Percentiles rank a stretch among this genome's conserved stretches.
Conservation (phyloP, 2,888 invertebrate species). For the Latrodectus elegans region DNA sequence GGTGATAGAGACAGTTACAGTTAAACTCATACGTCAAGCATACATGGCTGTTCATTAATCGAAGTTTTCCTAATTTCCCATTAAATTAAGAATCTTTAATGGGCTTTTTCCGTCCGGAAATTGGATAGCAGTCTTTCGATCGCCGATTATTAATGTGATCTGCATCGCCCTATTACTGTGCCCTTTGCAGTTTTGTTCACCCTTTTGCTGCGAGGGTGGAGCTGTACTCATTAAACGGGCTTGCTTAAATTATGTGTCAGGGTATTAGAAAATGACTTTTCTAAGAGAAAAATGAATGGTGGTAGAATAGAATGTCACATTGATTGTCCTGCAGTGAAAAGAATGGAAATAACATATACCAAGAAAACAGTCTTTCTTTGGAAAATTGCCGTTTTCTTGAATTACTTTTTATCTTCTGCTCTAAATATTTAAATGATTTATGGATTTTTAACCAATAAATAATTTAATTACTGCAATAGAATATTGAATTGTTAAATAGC, state of each 20-base stretch:
- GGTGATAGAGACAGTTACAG: background rate
- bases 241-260: slow-evolving; percentile 15
- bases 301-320: background rate
- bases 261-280: background rate
- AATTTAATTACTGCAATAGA: too few species aligned
- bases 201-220: slow-evolving; percentile 12
- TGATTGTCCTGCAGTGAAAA: background rate
- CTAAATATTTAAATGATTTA: too few species aligned
- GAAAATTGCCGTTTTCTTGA: too few species aligned
- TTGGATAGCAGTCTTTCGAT: slow-evolving; percentile 45
- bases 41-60: slow-evolving; percentile 36
- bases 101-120: slow-evolving; percentile 49
- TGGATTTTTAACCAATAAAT: too few species aligned
- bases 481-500: too few species aligned
- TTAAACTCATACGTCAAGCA: slow-evolving; percentile 2
- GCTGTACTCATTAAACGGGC: slow-evolving; percentile 37
- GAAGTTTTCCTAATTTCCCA: slow-evolving; percentile 54
- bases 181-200: background rate
- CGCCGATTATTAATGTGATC: slow-evolving; percentile 51
- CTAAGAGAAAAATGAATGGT: background rate
- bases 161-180: background rate
- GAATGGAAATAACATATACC: background rate
- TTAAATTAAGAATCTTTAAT: slow-evolving; percentile 64
- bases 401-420: too few species aligned
- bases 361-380: too few species aligned